Percentiles rank a stretch among this genome's conserved stretches.
Conservation (phyloP, 2,797 vertebrate genomes). For the Astyanax mexicanus region DNA sequence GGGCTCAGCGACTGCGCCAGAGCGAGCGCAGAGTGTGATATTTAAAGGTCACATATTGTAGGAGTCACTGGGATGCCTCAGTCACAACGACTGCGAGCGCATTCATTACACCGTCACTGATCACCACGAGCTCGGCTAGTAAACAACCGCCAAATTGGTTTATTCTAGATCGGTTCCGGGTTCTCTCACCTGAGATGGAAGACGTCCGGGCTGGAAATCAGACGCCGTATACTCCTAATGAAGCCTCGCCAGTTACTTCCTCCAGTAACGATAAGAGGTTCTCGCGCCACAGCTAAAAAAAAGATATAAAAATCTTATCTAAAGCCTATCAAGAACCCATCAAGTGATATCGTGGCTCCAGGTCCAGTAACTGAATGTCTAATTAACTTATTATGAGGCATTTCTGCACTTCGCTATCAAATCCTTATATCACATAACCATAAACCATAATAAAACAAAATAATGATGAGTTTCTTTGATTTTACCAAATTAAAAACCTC, state of each 20-base stretch:
- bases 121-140: slow-evolving; percentile 42
- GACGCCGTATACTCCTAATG: slow-evolving; percentile 65
- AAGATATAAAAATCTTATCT: slow-evolving; percentile 34
- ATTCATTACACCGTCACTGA: slow-evolving; percentile 58
- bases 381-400: slow-evolving; percentile 79
- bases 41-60: slow-evolving; percentile 63
- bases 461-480: no score
- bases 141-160: slow-evolving; percentile 56
- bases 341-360: slow-evolving; percentile 66
- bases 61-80: slow-evolving; percentile 43
- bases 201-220: slow-evolving; percentile 21
- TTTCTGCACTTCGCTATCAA: slow-evolving; percentile 75
- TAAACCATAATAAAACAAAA: no score
- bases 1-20: slow-evolving; percentile 37
- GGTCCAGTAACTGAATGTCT: slow-evolving; percentile 75
- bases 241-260: slow-evolving; percentile 63
- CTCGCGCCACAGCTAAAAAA: slow-evolving; percentile 65
- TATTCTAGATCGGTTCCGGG: slow-evolving; percentile 50
- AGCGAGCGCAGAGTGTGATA: slow-evolving; percentile 48
- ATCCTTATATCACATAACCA: no score
- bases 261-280: slow-evolving; percentile 64
- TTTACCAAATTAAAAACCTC: no score
- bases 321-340: slow-evolving; percentile 72
- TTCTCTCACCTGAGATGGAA: slow-evolving; percentile 2
- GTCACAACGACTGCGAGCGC: slow-evolving; percentile 34